A percentile compares a stretch with the other conserved stretches of the same genome.
Conservation (phyloP, 2,888 invertebrate genomes). For the Aporophyla lueneburgensis region DNA sequence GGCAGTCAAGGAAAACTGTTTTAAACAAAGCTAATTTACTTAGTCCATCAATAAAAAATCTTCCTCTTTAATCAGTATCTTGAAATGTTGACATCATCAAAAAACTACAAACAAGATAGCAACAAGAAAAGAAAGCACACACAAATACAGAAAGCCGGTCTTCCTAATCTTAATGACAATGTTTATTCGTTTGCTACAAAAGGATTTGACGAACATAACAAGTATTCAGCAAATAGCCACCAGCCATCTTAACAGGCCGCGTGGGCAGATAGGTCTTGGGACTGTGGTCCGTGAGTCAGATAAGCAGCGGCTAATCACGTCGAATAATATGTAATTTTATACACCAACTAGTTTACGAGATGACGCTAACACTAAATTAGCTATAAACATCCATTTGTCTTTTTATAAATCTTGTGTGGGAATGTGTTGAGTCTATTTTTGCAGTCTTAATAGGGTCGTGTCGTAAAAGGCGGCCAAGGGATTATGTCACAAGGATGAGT, state of each 20-base stretch:
- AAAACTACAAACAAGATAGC: slow-evolving; percentile 6
- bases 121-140: slow-evolving; percentile 34
- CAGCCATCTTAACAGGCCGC: slow-evolving; percentile 60
- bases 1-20: neutral
- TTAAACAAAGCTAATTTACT: neutral
- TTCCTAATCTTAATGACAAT: slow-evolving; percentile 57
- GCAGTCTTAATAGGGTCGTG: slow-evolving; percentile 44
- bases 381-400: slow-evolving; percentile 60
- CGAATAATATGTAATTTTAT: slow-evolving; percentile 66
- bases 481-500: slow-evolving; percentile 30
- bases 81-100: neutral
- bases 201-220: slow-evolving; percentile 70
- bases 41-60: neutral
- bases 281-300: slow-evolving; percentile 67
- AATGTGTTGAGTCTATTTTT: slow-evolving; percentile 49
- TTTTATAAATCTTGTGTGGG: slow-evolving; percentile 62
- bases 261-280: slow-evolving; percentile 78
- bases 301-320: slow-evolving; percentile 58
- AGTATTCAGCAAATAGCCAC: slow-evolving; percentile 70
- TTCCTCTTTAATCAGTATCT: neutral
- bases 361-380: slow-evolving; percentile 55
- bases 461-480: slow-evolving; percentile 34
- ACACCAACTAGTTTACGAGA: slow-evolving; percentile 57
- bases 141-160: slow-evolving; percentile 45
- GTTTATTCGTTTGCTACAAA: slow-evolving; percentile 45